Percentiles rank a stretch among this genome's conserved stretches.
phyloP scores from a whole-genome alignment of 2,888 invertebrate genomes.

The Pegoplata infirma region DNA sequence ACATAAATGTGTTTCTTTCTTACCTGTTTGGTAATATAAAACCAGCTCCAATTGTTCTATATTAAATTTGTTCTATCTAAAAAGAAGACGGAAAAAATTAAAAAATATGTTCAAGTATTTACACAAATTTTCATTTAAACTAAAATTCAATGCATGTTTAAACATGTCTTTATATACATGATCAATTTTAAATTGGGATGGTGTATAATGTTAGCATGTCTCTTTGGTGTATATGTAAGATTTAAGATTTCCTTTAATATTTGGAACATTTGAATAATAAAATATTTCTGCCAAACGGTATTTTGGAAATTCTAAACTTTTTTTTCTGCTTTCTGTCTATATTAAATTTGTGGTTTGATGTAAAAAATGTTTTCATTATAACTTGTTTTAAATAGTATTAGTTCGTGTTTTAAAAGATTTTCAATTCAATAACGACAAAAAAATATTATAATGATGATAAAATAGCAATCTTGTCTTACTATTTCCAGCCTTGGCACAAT shows the following conservation, averaged over 20 bases:
- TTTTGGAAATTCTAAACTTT: neutral
- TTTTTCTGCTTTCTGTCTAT: neutral
- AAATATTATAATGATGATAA: too few relatives aligned
- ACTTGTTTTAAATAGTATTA: neutral
- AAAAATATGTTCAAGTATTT: neutral
- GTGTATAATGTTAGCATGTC: neutral
- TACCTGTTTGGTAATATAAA: neutral
- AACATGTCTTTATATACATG: neutral
- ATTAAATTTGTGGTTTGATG: neutral
- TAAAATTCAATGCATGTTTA: neutral
- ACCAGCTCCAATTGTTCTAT: neutral
- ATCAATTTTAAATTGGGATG: neutral
- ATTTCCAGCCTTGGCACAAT: too few relatives aligned
- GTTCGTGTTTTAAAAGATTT: neutral
- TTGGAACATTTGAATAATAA: neutral
- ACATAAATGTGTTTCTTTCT: neutral
- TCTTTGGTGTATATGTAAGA: neutral
- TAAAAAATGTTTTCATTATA: neutral
- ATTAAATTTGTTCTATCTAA: neutral
- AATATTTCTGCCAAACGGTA: neutral
- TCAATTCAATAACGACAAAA: too few relatives aligned
- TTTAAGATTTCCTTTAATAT: neutral
- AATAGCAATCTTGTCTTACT: too few relatives aligned
- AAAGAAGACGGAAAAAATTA: too few relatives aligned
- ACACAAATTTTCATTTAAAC: neutral